A percentile compares a stretch with the other conserved stretches of the same genome.
Evolutionary conservation across 2,797 vertebrate species (phyloP).

Genomic region (Masticophis lateralis): DNA sequence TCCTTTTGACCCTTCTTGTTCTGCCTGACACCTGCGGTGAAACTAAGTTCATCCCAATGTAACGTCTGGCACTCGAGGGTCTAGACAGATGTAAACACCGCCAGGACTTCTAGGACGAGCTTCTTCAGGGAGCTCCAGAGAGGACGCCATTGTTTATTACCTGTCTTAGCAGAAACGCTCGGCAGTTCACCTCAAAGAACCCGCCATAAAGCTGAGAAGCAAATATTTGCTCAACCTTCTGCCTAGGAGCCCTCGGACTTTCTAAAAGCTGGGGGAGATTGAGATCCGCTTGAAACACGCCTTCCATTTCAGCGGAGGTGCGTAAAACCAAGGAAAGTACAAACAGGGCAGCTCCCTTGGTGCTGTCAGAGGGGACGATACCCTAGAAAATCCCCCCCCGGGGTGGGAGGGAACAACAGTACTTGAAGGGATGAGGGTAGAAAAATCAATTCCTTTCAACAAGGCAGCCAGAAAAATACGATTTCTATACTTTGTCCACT

Average conservation of each 20-base stretch:
- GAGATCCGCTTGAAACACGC: not conserved
- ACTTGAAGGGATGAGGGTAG: not conserved
- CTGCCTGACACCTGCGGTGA: not conserved
- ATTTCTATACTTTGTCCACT: not conserved
- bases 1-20: not conserved
- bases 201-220: conserved; percentile 17
- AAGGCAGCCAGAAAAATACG: conserved; percentile 13
- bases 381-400: not conserved
- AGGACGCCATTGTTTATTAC: conserved; percentile 41
- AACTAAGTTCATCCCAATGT: not conserved
- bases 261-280: conserved; percentile 10
- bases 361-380: conserved; percentile 25
- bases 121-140: not conserved
- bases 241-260: not conserved
- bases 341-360: not conserved
- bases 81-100: conserved; percentile 1
- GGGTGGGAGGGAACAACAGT: too few relatives aligned
- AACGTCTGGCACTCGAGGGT: not conserved
- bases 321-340: not conserved
- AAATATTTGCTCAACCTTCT: conserved; percentile 38
- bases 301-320: not conserved
- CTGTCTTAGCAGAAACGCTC: conserved; percentile 25
- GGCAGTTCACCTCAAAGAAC: conserved; percentile 39
- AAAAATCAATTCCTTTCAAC: conserved; percentile 40
- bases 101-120: not conserved